A percentile compares a stretch with the other conserved stretches of the same genome.
These are phyloP conservation scores for Subanguina moxae DNA, from an alignment of 1,140 invertebrate species.

Conservation along the genomic window DNA sequence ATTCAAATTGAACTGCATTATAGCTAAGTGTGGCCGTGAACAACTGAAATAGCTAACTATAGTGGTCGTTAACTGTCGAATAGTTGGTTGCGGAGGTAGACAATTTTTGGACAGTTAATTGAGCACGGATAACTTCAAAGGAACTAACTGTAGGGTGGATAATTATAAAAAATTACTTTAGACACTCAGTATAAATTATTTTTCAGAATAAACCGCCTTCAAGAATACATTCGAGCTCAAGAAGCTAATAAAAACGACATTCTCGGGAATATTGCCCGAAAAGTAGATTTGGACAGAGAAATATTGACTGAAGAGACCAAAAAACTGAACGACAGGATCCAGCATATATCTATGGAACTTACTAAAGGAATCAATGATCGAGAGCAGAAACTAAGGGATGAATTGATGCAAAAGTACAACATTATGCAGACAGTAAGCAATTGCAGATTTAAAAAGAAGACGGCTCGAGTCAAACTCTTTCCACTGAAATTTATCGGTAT, in stretches of 20 bases:
- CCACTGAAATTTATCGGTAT: too few relatives aligned
- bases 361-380: conserved; percentile 41
- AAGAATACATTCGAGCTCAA: conserved; percentile 53
- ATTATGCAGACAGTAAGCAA: conserved; percentile 41
- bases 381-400: conserved; percentile 47
- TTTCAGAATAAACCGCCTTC: conserved; percentile 44
- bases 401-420: conserved; percentile 41
- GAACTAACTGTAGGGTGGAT: too few relatives aligned
- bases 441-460: conserved; percentile 1
- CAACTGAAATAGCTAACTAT: too few relatives aligned
- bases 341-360: conserved; percentile 45
- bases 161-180: too few relatives aligned
- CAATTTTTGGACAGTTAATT: too few relatives aligned
- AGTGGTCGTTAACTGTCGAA: too few relatives aligned
- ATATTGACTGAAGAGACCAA: conserved; percentile 47
- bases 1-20: too few relatives aligned
- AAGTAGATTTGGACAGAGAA: conserved; percentile 44
- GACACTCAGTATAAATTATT: neutral
- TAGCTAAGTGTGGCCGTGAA: too few relatives aligned
- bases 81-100: too few relatives aligned
- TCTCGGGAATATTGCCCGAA: conserved; percentile 39
- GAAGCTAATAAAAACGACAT: conserved; percentile 47
- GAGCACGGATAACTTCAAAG: too few relatives aligned
- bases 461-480: neutral
- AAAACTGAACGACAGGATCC: conserved; percentile 51